Evolutionary conservation across 2,888 invertebrate genomes (phyloP), one percentile per base, ranked within the genome.

Genomic region (Dascillus cervinus): DNA sequence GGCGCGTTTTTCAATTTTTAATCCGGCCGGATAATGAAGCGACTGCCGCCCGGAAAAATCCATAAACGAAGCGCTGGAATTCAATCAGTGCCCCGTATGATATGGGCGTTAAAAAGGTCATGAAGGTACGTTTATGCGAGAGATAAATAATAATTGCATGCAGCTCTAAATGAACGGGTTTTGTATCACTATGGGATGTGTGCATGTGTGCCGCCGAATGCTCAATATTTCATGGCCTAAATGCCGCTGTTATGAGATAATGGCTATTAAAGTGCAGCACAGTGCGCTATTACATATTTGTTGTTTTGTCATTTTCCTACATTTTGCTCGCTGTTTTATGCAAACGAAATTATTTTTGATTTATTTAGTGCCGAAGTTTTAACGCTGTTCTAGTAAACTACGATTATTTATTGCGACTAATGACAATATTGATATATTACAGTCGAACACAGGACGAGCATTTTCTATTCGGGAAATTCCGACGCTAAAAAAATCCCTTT

Each of bases 171-270:
- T 52, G 52, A 53, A 53, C 49, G 52, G 46, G 48, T 47, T n/a
- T n/a, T 50, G 49, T 50, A 50, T 52, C 51, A 49, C 47, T 41
- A 50, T 43, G 47, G 50, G 40, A 39, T 44, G n/a, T n/a, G 52
- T 53, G 53, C 54, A 52, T 53, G 52, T 53, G 53, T 39, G 44
- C 52, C 51, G 55, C 55, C 54, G 49, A 55, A 48, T 53, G 53
- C 53, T 55, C 55, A 55, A 59, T 59, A 59, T 58, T 59, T 58
- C 55, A 58, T 52, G 29, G 47, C 49, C 52, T 52, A 58, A 58
- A 59, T 55, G 53, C 52, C 52, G 46, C 52, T 47, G 57, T 60
- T 60, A 59, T 55, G 57, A 58, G 60, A 60, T 60, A 59, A 60
- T 60, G 54, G 60, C 55, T 49, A 56, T 60, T 59, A 59, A 55